A percentile compares a stretch with the other conserved stretches of the same genome.
phyloP scores from a whole-genome alignment of 2,113 vertebrate genomes.

The Pan paniscus region DNA sequence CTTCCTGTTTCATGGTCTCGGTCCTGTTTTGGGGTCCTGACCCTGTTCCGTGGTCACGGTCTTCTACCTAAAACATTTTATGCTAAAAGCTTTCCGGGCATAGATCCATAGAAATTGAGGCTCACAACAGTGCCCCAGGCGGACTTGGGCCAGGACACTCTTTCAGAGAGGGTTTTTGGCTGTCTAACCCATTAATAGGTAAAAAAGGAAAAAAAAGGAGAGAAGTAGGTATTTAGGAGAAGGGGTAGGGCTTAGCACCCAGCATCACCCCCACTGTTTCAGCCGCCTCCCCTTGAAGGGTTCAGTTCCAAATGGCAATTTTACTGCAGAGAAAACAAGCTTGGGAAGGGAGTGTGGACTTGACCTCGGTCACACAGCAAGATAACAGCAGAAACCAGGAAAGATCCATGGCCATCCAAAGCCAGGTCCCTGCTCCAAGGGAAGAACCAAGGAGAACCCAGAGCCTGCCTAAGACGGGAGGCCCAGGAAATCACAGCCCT shows the following conservation, averaged over 20 bases:
- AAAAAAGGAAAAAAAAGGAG: too few relatives aligned
- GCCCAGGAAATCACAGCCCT: neutral
- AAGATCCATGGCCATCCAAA: neutral
- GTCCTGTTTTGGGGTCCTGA: neutral
- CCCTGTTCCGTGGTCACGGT: too few relatives aligned
- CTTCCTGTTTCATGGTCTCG: neutral
- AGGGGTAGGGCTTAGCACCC: fast-evolving
- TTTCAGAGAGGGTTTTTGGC: neutral
- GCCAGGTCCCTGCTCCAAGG: too few relatives aligned
- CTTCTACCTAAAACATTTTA: neutral
- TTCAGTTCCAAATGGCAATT: neutral
- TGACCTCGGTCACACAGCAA: neutral
- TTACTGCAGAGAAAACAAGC: neutral
- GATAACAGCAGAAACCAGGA: neutral
- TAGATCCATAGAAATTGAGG: neutral
- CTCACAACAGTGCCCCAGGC: fast-evolving
- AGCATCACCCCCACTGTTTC: fast-evolving
- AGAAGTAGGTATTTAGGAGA: too few relatives aligned
- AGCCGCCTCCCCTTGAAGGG: neutral
- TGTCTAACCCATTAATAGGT: fast-evolving
- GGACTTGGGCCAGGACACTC: neutral
- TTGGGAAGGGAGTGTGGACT: neutral
- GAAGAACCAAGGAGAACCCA: neutral
- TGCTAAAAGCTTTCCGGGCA: neutral
- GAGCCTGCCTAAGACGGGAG: neutral